Conservation (phyloP, 1,140 invertebrate species). For the Cydia pomonella region DNA sequence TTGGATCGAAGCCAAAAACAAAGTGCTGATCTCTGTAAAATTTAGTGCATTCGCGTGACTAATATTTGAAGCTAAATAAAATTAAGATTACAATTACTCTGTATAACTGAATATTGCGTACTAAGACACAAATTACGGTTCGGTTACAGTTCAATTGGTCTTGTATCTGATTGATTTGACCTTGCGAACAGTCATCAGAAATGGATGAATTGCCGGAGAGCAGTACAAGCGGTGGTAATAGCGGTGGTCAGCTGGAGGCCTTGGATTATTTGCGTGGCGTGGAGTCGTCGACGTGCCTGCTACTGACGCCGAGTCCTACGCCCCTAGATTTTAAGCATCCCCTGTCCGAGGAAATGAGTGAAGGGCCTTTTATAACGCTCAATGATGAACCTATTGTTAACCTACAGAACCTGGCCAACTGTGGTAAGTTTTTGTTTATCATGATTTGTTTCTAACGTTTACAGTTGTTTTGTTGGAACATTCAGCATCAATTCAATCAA, state of each 20-base stretch:
- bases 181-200: conserved; percentile 19
- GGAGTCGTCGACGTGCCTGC: conserved; percentile 70
- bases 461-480: no score
- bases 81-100: not conserved
- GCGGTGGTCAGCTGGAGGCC: conserved; percentile 53
- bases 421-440: conserved; percentile 46
- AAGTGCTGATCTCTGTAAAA: conserved; percentile 22
- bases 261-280: conserved; percentile 71
- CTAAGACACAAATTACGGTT: not conserved
- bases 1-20: conserved; percentile 17
- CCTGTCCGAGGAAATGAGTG: conserved; percentile 67
- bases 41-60: not conserved
- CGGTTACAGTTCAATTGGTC: conserved; percentile 11
- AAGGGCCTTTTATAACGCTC: conserved; percentile 58
- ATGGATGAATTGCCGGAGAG: conserved; percentile 67
- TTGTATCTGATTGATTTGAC: conserved; percentile 19
- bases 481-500: no score
- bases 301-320: conserved; percentile 70
- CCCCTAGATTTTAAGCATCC: conserved; percentile 72
- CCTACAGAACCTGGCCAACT: conserved; percentile 54
- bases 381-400: conserved; percentile 56
- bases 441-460: conserved; percentile 35
- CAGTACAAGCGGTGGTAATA: conserved; percentile 42
- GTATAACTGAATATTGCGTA: not conserved
- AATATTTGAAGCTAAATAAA: not conserved